Evolutionary conservation across 2,888 invertebrate genomes (phyloP).

Genomic region (Apomyelois bistriatella): DNA sequence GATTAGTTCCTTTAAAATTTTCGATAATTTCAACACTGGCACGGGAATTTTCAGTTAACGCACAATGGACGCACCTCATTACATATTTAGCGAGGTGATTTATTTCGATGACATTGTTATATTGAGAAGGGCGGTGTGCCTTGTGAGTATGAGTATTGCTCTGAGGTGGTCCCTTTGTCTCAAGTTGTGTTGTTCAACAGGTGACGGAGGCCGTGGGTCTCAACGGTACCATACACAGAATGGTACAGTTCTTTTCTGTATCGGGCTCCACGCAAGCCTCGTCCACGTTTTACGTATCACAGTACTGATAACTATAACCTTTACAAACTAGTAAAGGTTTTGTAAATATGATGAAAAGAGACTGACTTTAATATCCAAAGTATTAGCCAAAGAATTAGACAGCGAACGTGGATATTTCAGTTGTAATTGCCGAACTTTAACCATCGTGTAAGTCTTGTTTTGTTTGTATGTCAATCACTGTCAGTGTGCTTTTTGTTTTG

Average conservation of each 20-base stretch:
- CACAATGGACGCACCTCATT: constrained; percentile 45
- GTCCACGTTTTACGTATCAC: constrained; percentile 83
- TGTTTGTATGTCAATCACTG: constrained; percentile 78
- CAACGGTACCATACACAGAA: constrained; percentile 82
- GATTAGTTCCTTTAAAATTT: constrained; percentile 45
- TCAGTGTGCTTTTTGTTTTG: constrained; percentile 73
- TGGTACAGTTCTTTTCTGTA: constrained; percentile 83
- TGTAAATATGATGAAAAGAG: constrained; percentile 74
- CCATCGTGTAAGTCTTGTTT: constrained; percentile 78
- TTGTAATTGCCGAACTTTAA: constrained; percentile 69
- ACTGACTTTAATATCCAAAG: constrained; percentile 74
- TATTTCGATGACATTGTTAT: constrained; percentile 9
- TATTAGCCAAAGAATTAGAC: constrained; percentile 65
- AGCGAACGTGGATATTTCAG: constrained; percentile 64
- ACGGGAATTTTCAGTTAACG: constrained; percentile 41
- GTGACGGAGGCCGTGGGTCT: constrained; percentile 81
- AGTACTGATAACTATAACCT: constrained; percentile 68
- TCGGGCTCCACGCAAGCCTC: constrained; percentile 81
- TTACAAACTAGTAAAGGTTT: constrained; percentile 52
- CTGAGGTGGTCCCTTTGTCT: constrained; percentile 55
- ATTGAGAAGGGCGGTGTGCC: constrained; percentile 21
- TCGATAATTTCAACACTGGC: constrained; percentile 45
- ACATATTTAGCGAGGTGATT: constrained; percentile 24
- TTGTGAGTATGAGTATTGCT: constrained; percentile 25
- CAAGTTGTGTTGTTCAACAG: constrained; percentile 80